These are phyloP conservation scores for Stictocephala bisonia DNA, from an alignment of 2,888 invertebrate genomes.

Conservation along the genomic window DNA sequence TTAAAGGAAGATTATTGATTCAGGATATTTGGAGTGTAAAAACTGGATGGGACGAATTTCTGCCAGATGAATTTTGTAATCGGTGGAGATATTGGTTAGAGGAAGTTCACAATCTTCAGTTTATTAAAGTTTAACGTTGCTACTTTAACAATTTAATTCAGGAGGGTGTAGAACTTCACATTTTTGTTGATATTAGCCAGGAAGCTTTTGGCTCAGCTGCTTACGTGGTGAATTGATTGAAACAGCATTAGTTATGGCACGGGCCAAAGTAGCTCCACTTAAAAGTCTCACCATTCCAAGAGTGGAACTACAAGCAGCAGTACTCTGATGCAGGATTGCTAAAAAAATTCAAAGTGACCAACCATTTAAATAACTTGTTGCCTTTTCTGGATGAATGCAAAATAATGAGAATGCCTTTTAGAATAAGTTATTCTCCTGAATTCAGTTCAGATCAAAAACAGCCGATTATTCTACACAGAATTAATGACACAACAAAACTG, in stretches of 20 bases:
- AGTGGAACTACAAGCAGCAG: constrained; percentile 1
- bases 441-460: no score
- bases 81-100: not conserved
- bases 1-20: not conserved
- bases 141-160: not conserved
- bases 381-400: no score
- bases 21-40: not conserved
- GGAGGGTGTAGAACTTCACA: not conserved
- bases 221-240: not conserved
- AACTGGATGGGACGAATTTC: not conserved
- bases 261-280: not conserved
- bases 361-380: no score
- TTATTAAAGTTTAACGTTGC: not conserved
- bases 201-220: not conserved
- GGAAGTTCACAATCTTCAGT: not conserved
- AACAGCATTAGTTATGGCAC: not conserved
- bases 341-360: not conserved
- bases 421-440: no score
- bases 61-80: not conserved
- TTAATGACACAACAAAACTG: no score
- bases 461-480: no score
- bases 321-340: not conserved
- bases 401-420: no score
- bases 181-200: not conserved
- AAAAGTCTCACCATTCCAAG: not conserved